A percentile compares a stretch with the other conserved stretches of the same genome.
Conservation (phyloP, 1,140 invertebrate genomes). For the Bactericera cockerelli region DNA sequence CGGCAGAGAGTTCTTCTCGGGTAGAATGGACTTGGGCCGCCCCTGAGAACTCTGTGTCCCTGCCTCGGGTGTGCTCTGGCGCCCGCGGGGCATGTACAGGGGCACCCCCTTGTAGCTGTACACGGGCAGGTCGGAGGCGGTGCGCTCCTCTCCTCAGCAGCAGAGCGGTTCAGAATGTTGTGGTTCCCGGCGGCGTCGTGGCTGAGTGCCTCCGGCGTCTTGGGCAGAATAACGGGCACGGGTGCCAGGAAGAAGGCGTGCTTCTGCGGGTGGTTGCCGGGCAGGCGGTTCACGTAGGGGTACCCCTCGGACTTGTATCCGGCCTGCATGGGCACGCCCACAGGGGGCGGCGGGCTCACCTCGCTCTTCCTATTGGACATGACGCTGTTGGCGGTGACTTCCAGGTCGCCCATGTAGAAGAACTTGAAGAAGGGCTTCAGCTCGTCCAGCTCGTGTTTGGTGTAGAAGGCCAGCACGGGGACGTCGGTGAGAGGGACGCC, state of each 20-base stretch:
- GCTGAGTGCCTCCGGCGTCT: background rate
- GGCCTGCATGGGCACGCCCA: background rate
- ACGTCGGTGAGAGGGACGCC: background rate
- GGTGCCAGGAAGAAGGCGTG: conserved; percentile 4
- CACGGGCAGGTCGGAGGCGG: background rate
- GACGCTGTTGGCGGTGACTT: background rate
- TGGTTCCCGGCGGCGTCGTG: background rate
- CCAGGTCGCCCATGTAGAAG: conserved; percentile 4
- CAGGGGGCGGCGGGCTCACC: background rate
- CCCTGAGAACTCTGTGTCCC: too few relatives aligned
- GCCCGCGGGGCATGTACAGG: background rate
- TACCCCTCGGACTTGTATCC: background rate
- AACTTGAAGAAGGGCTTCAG: conserved; percentile 3
- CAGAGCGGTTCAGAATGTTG: conserved; percentile 1
- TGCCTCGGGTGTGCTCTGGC: background rate
- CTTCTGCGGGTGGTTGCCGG: background rate
- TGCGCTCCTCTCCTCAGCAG: background rate
- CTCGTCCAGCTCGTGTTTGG: conserved; percentile 4
- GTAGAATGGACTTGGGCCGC: too few relatives aligned
- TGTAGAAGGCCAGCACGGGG: background rate
- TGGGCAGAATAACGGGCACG: background rate
- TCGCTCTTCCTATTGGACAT: background rate
- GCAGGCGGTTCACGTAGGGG: background rate
- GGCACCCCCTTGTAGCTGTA: background rate
- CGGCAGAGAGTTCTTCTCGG: background rate